Evolutionary conservation across 2,113 vertebrate species (phyloP).

Genomic region (Nothobranchius kuhntae): DNA sequence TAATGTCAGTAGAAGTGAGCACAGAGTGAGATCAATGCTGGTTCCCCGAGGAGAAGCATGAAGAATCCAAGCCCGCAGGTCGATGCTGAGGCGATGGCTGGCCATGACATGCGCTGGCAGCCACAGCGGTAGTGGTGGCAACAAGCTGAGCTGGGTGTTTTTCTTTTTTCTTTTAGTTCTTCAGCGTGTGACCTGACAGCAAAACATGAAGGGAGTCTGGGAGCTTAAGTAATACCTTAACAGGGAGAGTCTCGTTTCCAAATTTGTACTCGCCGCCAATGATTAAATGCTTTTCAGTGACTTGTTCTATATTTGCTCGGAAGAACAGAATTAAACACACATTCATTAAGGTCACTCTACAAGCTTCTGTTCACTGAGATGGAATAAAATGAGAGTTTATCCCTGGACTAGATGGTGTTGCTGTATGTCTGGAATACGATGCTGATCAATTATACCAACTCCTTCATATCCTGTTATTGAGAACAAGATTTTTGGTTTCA

Average conservation of each 20-base stretch:
- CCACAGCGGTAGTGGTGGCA: slow-evolving; percentile 1
- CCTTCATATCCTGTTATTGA: no score
- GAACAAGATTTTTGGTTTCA: no score
- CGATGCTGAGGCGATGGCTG: slow-evolving; percentile 21
- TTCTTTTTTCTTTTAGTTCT: neutral
- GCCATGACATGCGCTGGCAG: slow-evolving; percentile 22
- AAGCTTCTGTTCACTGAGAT: neutral
- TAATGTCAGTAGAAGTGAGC: slow-evolving; percentile 31
- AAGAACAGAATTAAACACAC: neutral
- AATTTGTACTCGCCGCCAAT: neutral
- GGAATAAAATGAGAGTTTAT: neutral
- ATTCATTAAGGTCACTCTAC: neutral
- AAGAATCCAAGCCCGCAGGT: slow-evolving; percentile 43
- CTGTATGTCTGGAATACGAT: no score
- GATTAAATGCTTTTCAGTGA: slow-evolving; percentile 5
- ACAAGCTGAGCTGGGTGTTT: slow-evolving; percentile 32
- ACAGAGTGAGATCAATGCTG: slow-evolving; percentile 43
- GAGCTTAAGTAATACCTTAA: slow-evolving; percentile 21
- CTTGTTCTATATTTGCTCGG: neutral
- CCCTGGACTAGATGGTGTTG: no score
- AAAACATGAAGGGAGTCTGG: slow-evolving; percentile 2
- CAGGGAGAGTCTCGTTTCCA: slow-evolving; percentile 15
- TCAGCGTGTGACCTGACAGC: slow-evolving; percentile 13
- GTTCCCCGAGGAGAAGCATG: slow-evolving; percentile 22
- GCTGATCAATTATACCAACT: no score